These are phyloP conservation scores for Volucella inflata DNA, from an alignment of 2,888 invertebrate genomes.

Conservation along the genomic window DNA sequence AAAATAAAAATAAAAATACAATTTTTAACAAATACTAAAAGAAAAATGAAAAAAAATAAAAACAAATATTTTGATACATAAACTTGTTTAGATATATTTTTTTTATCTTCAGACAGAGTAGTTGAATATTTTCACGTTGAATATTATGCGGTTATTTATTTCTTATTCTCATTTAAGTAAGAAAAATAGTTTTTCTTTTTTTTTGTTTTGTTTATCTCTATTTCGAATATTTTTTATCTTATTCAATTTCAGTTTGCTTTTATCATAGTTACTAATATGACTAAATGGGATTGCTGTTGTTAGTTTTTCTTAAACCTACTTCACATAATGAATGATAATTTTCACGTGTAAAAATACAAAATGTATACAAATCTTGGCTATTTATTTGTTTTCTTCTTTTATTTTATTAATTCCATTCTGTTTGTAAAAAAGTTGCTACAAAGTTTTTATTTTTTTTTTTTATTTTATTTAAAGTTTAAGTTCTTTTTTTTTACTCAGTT, in stretches of 20 bases:
- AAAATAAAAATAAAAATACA: slow-evolving; percentile 27
- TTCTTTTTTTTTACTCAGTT: slow-evolving; percentile 28
- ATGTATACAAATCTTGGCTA: slow-evolving; percentile 76
- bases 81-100: background rate
- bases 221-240: too few relatives aligned
- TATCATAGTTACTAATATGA: slow-evolving; percentile 43
- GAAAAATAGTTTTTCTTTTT: slow-evolving; percentile 45
- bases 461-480: slow-evolving; percentile 44
- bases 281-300: slow-evolving; percentile 44
- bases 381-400: slow-evolving; percentile 52
- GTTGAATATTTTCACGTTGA: slow-evolving; percentile 63
- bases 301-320: slow-evolving; percentile 47
- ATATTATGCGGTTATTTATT: slow-evolving; percentile 56
- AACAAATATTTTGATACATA: slow-evolving; percentile 26
- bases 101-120: slow-evolving; percentile 36
- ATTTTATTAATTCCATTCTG: slow-evolving; percentile 27
- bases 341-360: slow-evolving; percentile 68
- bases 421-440: slow-evolving; percentile 61
- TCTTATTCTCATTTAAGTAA: slow-evolving; percentile 25
- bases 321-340: slow-evolving; percentile 43
- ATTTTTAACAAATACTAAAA: slow-evolving; percentile 57
- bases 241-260: too few relatives aligned
- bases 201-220: background rate
- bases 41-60: slow-evolving; percentile 29
- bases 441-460: slow-evolving; percentile 40